Percentiles rank a stretch among this genome's conserved stretches.
Evolutionary conservation across 2,888 invertebrate genomes (phyloP).

Genomic region (Ophion slaviceki): DNA sequence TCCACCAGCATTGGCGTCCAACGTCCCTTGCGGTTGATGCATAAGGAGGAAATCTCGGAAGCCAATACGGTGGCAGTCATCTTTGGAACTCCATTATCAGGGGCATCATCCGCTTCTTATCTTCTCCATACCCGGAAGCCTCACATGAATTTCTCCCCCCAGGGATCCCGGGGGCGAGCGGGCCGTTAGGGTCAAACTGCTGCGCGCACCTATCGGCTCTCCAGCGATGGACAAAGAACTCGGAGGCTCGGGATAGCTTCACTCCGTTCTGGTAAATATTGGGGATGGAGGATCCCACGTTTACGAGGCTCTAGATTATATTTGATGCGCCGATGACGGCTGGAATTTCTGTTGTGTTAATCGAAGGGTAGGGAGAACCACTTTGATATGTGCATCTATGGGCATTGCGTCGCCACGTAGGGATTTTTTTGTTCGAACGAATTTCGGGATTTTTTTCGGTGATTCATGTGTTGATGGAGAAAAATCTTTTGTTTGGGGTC

Average conservation of each 20-base stretch:
- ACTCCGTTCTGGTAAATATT: constrained; percentile 57
- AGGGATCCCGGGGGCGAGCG: constrained; percentile 45
- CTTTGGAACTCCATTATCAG: constrained; percentile 55
- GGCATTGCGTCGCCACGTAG: background rate
- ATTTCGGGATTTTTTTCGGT: too few species aligned
- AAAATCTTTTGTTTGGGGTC: too few species aligned
- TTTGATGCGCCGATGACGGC: constrained; percentile 32
- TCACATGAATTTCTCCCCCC: constrained; percentile 66
- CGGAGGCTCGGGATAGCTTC: constrained; percentile 19
- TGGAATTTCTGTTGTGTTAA: constrained; percentile 29
- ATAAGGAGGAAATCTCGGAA: constrained; percentile 36
- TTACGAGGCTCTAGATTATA: constrained; percentile 13
- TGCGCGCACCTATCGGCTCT: constrained; percentile 23
- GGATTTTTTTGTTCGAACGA: background rate
- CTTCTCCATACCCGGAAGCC: constrained; percentile 61
- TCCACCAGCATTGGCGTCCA: constrained; percentile 24
- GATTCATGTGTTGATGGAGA: too few species aligned
- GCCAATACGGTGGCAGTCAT: constrained; percentile 61
- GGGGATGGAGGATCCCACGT: constrained; percentile 42
- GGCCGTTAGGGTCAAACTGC: constrained; percentile 32
- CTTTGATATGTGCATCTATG: background rate
- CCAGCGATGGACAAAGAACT: constrained; percentile 40
- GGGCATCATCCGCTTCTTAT: constrained; percentile 65
- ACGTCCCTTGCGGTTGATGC: constrained; percentile 33
- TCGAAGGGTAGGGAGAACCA: background rate